Conservation (phyloP, 2,113 vertebrate genomes). For the Reinhardtius hippoglossoides region DNA sequence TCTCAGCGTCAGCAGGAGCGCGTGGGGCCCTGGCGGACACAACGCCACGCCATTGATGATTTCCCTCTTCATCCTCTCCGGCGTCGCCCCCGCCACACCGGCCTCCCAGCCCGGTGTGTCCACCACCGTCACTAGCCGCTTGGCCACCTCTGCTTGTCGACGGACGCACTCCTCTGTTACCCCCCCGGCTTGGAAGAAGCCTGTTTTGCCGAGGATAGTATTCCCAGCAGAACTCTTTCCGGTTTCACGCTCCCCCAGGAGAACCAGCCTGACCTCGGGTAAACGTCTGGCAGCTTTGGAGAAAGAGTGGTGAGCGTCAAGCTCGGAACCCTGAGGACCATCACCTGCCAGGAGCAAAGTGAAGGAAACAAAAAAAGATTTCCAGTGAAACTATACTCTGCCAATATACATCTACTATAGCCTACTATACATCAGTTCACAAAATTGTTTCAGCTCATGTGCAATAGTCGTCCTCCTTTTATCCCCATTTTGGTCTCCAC, state of each 20-base stretch:
- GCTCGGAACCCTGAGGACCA: conserved; percentile 56
- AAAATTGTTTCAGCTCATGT: no score
- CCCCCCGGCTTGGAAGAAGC: conserved; percentile 51
- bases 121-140: conserved; percentile 77
- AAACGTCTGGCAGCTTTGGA: conserved; percentile 72
- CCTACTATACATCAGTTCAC: no score
- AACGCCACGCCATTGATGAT: conserved; percentile 64
- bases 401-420: no score
- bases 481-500: not conserved
- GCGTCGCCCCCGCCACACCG: conserved; percentile 67
- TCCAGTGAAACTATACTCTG: not conserved
- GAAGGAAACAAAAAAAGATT: not conserved
- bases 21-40: conserved; percentile 81
- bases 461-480: no score
- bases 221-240: conserved; percentile 82
- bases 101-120: conserved; percentile 82
- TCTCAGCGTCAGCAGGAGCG: conserved; percentile 73
- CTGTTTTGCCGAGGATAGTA: conserved; percentile 62
- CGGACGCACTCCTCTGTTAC: conserved; percentile 80
- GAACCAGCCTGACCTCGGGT: conserved; percentile 76
- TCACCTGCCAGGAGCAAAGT: conserved; percentile 55
- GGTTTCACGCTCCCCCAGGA: conserved; percentile 82
- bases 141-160: conserved; percentile 72
- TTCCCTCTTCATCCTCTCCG: conserved; percentile 79
- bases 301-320: conserved; percentile 70